These are phyloP conservation scores for Lamellibrachia luymesi DNA, from an alignment of 1,140 invertebrate species.

Conservation along the genomic window DNA sequence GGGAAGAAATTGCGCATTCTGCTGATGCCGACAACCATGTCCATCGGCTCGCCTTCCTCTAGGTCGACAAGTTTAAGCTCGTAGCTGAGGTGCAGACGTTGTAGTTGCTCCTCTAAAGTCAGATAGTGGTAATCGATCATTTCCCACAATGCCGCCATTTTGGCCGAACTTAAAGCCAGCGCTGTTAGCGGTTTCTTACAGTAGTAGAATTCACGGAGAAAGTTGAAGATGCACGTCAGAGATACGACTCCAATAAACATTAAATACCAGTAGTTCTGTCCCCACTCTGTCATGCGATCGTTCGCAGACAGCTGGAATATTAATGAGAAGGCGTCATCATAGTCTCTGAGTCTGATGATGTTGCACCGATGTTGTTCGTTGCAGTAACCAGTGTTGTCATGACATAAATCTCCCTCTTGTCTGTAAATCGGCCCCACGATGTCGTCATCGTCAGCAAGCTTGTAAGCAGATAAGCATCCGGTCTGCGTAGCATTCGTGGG, in stretches of 20 bases:
- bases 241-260: constrained; percentile 31
- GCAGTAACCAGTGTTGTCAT: constrained; percentile 20
- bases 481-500: not conserved
- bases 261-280: constrained; percentile 38
- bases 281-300: constrained; percentile 23
- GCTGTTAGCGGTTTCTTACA: constrained; percentile 18
- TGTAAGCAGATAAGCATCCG: not conserved
- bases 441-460: not conserved
- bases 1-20: constrained; percentile 35
- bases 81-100: not conserved
- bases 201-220: not conserved
- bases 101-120: not conserved
- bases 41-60: constrained; percentile 8
- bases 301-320: not conserved
- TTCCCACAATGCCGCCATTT: not conserved
- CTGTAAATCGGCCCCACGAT: not conserved
- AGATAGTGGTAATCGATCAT: not conserved
- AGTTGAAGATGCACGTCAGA: not conserved
- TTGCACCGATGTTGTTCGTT: not conserved
- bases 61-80: constrained; percentile 15
- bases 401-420: constrained; percentile 25
- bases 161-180: not conserved
- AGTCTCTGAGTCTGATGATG: constrained; percentile 7
- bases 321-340: not conserved
- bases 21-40: constrained; percentile 26